phyloP scores from a whole-genome alignment of 2,113 vertebrate species.

The Motacilla tschutschensis region DNA sequence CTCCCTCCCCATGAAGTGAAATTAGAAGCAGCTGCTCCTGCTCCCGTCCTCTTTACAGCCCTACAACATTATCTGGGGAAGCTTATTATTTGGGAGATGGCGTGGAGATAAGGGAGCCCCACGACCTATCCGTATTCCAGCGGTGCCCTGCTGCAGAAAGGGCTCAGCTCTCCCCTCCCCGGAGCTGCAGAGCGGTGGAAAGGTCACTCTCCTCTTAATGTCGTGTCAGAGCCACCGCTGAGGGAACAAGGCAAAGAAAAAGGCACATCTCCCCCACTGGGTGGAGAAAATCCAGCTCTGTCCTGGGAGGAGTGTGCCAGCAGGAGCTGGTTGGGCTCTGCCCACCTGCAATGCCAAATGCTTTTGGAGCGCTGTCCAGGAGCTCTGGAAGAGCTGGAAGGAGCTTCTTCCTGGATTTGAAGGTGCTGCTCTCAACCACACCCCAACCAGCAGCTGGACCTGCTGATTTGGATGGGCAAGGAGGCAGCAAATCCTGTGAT shows the following conservation, averaged over 20 bases:
- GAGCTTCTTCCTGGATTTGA: not conserved
- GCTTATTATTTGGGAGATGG: not conserved
- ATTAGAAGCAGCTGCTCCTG: conserved; percentile 48
- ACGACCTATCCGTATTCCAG: not conserved
- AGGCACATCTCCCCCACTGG: rapidly evolving
- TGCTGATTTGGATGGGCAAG: not conserved
- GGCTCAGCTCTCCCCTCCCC: not conserved
- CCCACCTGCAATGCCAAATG: not conserved
- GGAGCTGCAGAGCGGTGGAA: not conserved
- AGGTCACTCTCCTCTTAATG: conserved; percentile 33
- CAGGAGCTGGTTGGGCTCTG: not conserved
- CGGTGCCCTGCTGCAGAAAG: not conserved
- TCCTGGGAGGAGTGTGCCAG: not conserved
- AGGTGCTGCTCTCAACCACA: not conserved
- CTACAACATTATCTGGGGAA: not conserved
- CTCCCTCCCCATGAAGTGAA: conserved; percentile 13
- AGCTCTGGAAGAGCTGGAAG: not conserved
- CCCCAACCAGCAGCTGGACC: not conserved
- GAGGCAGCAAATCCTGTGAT: rapidly evolving
- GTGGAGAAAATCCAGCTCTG: not conserved
- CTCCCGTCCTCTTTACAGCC: not conserved
- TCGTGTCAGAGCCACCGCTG: not conserved
- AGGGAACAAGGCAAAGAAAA: not conserved
- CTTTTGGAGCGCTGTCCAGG: rapidly evolving
- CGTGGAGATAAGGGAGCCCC: not conserved